phyloP scores from a whole-genome alignment of 2,888 invertebrate genomes.

The Scaptomyza flava region DNA sequence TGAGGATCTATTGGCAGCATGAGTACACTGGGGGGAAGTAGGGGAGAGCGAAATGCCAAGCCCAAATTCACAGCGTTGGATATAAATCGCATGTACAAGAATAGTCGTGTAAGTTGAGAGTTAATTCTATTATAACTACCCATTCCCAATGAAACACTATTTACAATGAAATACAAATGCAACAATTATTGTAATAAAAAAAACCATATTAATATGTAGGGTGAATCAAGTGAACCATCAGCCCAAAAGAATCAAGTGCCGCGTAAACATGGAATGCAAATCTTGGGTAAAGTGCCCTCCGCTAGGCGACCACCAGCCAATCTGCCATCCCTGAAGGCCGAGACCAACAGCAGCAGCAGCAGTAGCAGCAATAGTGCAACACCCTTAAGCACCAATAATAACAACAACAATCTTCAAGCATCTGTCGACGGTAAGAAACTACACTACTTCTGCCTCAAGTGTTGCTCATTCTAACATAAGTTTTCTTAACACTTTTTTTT shows the following conservation, averaged over 20 bases:
- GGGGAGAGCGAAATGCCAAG: slow-evolving; percentile 87
- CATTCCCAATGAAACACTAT: neutral
- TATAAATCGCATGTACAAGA: slow-evolving; percentile 98
- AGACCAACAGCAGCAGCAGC: slow-evolving; percentile 86
- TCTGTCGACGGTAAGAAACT: slow-evolving; percentile 62
- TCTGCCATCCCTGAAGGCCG: slow-evolving; percentile 99
- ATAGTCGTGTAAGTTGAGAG: slow-evolving; percentile 89
- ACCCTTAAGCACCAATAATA: slow-evolving; percentile 70
- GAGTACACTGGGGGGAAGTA: slow-evolving; percentile 85
- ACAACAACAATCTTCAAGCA: slow-evolving; percentile 53
- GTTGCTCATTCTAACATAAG: neutral
- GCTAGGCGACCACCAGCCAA: slow-evolving; percentile 99
- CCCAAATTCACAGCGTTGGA: slow-evolving; percentile 98
- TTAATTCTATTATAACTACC: neutral
- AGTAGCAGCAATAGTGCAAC: slow-evolving; percentile 83
- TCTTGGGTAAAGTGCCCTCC: slow-evolving; percentile 99
- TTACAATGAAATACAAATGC: neutral
- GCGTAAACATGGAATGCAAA: slow-evolving; percentile 99
- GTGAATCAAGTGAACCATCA: slow-evolving; percentile 94
- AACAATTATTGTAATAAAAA: slow-evolving; percentile 4
- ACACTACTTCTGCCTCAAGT: neutral
- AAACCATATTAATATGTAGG: slow-evolving; percentile 85
- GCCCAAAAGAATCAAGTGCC: slow-evolving; percentile 95
- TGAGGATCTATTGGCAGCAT: slow-evolving; percentile 85
- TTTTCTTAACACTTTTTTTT: neutral